Base-by-base conservation (phyloP, 2,888 invertebrate genomes). In the Bruchidius siliquastri region DNA sequence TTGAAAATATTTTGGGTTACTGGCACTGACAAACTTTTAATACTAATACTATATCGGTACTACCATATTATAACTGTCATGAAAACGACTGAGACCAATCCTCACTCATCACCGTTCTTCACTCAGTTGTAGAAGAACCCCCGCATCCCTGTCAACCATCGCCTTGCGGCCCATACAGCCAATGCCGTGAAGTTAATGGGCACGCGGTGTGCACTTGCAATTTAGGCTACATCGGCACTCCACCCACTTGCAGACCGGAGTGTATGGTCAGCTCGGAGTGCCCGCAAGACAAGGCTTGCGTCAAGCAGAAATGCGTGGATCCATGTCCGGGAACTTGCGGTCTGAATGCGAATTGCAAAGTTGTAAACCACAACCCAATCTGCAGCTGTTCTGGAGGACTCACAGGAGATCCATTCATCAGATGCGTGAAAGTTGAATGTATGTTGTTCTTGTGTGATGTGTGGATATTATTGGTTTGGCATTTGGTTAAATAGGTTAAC, bases 291-390 rank as follows among this genome's bases (percentile, higher is more conserved):
- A 88, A 88, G 80, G 90, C 91, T 21, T 91, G 91, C 79, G 85
- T 89, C 67, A 88, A 89, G 79, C 90, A 90, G 80, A 91, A 91
- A 83, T 93, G 93, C 81, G 85, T 85, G 10, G 90, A 92, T 86
- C 92, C 92, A 69, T 92, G 92, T 80, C 80, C 90, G 49, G 90
- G 91, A 76, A 89, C 88, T n/a, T 92, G 92, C 80, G 92, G 92
- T 49, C 81, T 88, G 21, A 90, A 90, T 83, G 91, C 92, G 67
- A 87, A 90, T 77, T 92, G 92, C 82, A 89, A 90, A 85, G 91
- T 91, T 20, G 90, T 91, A 67, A 91, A 91, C 80, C 92, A 92
- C 82, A 90, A 91, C 82, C 91, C 92, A 0, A 91, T 92, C 73
- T 92, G 92, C 83, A 90, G 89, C 77, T 92, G 92, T 84, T 83